Percentiles rank a stretch among this genome's conserved stretches.
These are phyloP conservation scores for Apantesis nais DNA, from an alignment of 2,888 invertebrate genomes.

Conservation along the genomic window DNA sequence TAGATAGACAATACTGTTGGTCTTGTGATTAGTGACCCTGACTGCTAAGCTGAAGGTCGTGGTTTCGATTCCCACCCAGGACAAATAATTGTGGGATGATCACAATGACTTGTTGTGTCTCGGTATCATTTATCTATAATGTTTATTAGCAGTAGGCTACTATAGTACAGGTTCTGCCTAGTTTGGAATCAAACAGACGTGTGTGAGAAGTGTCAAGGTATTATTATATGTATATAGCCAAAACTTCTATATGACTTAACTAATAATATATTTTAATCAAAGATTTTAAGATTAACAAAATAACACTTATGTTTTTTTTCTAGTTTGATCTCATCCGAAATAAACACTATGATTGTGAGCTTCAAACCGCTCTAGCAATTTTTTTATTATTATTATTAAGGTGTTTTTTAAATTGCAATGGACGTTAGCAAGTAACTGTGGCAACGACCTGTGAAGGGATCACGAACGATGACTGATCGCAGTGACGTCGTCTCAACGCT, in stretches of 20 bases:
- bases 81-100: no score
- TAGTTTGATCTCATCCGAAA: background rate
- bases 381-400: slow-evolving; percentile 21
- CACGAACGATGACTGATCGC: slow-evolving; percentile 54
- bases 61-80: no score
- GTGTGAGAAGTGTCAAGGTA: no score
- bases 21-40: no score
- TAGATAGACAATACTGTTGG: no score
- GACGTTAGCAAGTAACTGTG: slow-evolving; percentile 53
- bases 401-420: slow-evolving; percentile 39
- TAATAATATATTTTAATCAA: background rate
- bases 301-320: background rate
- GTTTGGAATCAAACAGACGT: no score
- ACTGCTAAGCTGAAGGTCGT: no score
- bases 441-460: slow-evolving; percentile 62
- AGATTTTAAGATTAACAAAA: background rate
- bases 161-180: no score
- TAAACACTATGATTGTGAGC: background rate
- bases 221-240: no score
- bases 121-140: no score
- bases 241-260: background rate
- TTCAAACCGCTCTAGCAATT: slow-evolving; percentile 1
- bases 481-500: slow-evolving; percentile 30
- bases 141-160: no score
- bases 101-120: no score